Evolutionary conservation across 1,140 invertebrate species (phyloP), one percentile per base, ranked within the genome.

Genomic region (Gryon sp.): DNA sequence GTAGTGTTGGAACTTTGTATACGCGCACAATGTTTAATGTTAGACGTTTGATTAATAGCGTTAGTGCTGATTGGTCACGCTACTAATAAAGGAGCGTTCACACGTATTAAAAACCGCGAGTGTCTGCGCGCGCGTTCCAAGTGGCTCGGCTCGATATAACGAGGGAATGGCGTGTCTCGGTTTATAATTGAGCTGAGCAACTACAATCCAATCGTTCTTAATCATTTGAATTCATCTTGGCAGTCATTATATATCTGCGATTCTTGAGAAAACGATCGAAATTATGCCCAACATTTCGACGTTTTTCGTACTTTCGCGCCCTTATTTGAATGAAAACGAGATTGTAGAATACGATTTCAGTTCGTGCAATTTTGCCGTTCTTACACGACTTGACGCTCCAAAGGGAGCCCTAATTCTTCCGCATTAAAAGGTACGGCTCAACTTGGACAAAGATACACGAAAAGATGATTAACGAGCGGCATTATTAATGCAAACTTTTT

Each of bases 61-160:
- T 86, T 80, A 80, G 82, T 79, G 81, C 78, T 81, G 83, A 87
- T 86, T 86, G 86, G 86, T 87, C 86, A 87, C 86, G 86, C 84
- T 83, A 86, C 83, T 87, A 87, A 87, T 86, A 86, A 86, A 87
- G 84, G 83, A 86, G 84, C 86, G 84, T 87, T 87, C 84, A 86
- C 83, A 86, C 80, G 77, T 86, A 84, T 86, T 85, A 86, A n/a
- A n/a, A 85, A 84, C 62, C 81, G 83, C 77, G 81, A 80, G 79
- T 80, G 82, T 80, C 81, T 79, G 81, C 80, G 75, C 80, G 69
- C 52, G 62, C 43, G 53, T 68, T 79, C 32, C 66, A 55, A 70
- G 69, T 70, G 59, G 52, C 60, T 77, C 79, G 74, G 80, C 57
- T 73, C 63, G 70, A 76, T 85, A 82, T 87, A 87, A 87, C 86